Evolutionary conservation across 2,888 invertebrate genomes (phyloP), one percentile per base, ranked within the genome.

Genomic region (Bedellia somnulentella): DNA sequence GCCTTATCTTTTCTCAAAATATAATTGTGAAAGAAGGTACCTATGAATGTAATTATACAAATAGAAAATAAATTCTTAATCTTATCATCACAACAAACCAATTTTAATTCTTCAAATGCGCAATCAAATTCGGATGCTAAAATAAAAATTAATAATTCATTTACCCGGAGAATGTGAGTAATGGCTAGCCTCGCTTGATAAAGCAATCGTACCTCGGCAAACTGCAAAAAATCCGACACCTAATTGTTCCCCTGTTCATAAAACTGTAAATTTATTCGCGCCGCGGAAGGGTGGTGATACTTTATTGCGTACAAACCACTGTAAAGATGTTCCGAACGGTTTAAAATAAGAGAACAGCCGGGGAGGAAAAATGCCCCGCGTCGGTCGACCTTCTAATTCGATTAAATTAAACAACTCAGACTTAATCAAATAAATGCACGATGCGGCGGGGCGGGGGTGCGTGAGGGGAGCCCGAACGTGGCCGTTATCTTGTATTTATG

Each of bases 401-500:
- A 73, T 75, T 75, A 75, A 75, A 76, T 75, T 76, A 77, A 76
- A 75, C 71, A 76, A 75, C 73, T 73, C 71, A 49, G 61, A 73
- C 73, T 76, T 77, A 76, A 77, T 77, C 77, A 77, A 77, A 77
- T 76, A 77, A 77, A 75, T 75, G 75, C 66, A 61, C 49, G 54
- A 57, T 57, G 62, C 36, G 46, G 34, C 39, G 44, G 36, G 35
- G 36, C 34, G 25, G 38, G 33, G 35, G 39, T 41, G 30, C 35
- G 15, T 33, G 39, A 40, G 37, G 35, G 36, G 39, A 38, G 40
- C 41, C 38, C 46, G 43, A 37, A 45, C 41, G 42, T 44, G 44
- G 46, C 52, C 52, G 52, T 50, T 43, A 47, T 37, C 43, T 41
- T 44, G 46, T 70, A 68, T 73, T 73, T 75, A 75, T 75, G 73